A percentile compares a stretch with the other conserved stretches of the same genome.
Evolutionary conservation across 2,888 invertebrate genomes (phyloP).

Genomic region (Caenorhabditis macrosperma): DNA sequence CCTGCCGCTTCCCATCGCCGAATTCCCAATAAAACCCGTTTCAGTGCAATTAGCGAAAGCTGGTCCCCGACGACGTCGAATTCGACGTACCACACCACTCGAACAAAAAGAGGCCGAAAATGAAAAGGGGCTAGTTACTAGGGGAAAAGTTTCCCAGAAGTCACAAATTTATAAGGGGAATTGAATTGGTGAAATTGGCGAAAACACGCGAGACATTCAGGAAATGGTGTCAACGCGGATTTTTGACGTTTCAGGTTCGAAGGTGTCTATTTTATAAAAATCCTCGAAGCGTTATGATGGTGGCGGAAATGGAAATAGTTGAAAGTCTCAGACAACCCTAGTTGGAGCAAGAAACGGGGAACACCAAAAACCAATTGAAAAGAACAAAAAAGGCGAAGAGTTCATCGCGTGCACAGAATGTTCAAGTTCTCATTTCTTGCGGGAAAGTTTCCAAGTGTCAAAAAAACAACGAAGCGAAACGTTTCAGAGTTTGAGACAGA

Average conservation of each 20-base stretch:
- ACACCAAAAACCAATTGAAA: conserved; percentile 6
- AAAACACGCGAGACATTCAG: background rate
- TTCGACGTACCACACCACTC: background rate
- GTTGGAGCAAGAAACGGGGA: background rate
- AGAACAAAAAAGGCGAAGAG: background rate
- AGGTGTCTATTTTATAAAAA: conserved; percentile 9
- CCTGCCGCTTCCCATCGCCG: background rate
- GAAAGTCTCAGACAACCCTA: background rate
- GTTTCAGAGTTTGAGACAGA: conserved; percentile 17
- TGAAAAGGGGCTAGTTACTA: background rate
- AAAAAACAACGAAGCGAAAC: conserved; percentile 7
- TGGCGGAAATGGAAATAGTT: background rate
- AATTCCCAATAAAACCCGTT: conserved; percentile 41
- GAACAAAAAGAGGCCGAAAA: background rate
- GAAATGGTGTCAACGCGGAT: background rate
- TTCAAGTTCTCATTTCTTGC: background rate
- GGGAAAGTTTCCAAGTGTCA: background rate
- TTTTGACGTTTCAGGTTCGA: background rate
- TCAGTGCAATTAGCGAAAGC: conserved; percentile 51
- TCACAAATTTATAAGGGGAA: no score
- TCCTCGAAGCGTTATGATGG: conserved; percentile 9
- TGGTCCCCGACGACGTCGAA: conserved; percentile 38
- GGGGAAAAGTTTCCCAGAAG: background rate
- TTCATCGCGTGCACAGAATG: conserved; percentile 40
- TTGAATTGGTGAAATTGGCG: background rate